Evolutionary conservation across 2,113 vertebrate species (phyloP).

Genomic region (Colinus virginianus): DNA sequence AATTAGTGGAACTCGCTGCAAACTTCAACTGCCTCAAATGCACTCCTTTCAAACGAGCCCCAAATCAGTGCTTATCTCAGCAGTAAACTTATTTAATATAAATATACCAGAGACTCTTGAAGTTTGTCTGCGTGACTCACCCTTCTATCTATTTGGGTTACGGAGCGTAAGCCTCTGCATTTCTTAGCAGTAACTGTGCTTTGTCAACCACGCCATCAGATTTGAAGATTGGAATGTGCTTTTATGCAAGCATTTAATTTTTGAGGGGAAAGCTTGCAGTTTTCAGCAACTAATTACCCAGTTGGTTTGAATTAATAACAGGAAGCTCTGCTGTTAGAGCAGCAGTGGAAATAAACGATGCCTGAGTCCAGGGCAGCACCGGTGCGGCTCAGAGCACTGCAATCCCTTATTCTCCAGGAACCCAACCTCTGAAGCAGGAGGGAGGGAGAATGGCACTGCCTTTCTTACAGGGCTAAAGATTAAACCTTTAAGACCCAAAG

Average conservation of each 20-base stretch:
- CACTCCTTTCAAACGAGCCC: not conserved
- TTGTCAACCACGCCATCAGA: not conserved
- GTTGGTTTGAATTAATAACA: not conserved
- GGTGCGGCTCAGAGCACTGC: not conserved
- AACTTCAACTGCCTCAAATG: not conserved
- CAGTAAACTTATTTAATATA: not conserved
- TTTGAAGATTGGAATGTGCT: not conserved
- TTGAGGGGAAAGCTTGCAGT: not conserved
- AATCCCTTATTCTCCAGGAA: not conserved
- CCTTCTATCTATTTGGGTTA: not conserved
- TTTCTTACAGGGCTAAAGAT: not conserved
- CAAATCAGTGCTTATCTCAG: not conserved
- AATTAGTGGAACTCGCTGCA: slow-evolving; percentile 23
- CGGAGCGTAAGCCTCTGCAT: not conserved
- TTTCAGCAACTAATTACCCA: not conserved
- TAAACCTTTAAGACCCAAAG: slow-evolving; percentile 20
- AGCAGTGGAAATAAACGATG: not conserved
- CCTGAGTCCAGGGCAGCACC: rapidly evolving
- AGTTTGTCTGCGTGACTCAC: not conserved
- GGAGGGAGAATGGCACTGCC: not conserved
- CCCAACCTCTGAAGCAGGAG: not conserved
- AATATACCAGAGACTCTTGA: not conserved
- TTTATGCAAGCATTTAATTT: not conserved
- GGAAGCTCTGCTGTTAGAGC: rapidly evolving
- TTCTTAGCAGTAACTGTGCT: not conserved